Conservation (phyloP, 1,140 invertebrate species). For the Platyura marginata region DNA sequence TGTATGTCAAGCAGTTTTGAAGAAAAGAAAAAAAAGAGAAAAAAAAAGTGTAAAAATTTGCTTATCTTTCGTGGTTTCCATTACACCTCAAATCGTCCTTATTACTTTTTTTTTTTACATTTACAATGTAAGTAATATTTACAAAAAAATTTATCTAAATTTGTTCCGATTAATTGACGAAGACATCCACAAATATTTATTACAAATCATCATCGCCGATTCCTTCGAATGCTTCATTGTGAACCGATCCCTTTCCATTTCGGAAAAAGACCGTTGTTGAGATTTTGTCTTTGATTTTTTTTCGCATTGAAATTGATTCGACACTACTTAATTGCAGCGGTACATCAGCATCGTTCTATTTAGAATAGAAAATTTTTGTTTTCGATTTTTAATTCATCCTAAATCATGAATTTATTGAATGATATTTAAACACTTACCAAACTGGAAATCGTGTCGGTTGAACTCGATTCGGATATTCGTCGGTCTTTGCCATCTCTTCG, state of each 20-base stretch:
- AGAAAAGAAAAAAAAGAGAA: too few species aligned
- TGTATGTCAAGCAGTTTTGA: too few species aligned
- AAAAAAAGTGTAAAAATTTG: too few species aligned
- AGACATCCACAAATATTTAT: conserved; percentile 10
- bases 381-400: neutral
- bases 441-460: conserved; percentile 9
- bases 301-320: conserved; percentile 13
- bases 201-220: conserved; percentile 81
- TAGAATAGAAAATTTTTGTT: neutral
- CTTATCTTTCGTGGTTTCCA: too few species aligned
- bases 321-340: neutral
- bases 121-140: too few species aligned
- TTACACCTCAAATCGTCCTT: too few species aligned
- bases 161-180: too few species aligned
- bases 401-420: neutral
- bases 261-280: conserved; percentile 37
- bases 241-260: conserved; percentile 42
- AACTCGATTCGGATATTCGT: conserved; percentile 3
- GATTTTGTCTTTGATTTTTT: conserved; percentile 28
- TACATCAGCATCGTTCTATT: neutral
- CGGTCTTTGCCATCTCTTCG: conserved; percentile 27
- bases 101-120: too few species aligned
- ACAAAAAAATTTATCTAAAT: too few species aligned
- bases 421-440: conserved; percentile 3
- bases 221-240: conserved; percentile 78